Base-by-base conservation (phyloP, 2,888 invertebrate species). In the Himalopsyche japonica region DNA sequence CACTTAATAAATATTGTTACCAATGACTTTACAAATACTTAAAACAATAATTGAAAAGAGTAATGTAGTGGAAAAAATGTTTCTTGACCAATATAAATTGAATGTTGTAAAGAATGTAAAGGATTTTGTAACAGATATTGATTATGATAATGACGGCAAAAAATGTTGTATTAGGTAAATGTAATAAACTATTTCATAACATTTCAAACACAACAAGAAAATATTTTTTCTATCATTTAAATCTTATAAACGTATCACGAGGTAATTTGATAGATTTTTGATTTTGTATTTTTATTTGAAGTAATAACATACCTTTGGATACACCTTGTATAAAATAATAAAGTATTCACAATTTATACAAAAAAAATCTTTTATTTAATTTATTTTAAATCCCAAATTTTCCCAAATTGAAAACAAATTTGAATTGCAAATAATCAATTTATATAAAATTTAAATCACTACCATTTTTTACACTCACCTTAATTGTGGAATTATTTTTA, bases 11-110 rank as follows among this genome's bases (percentile, higher is more conserved):
- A 70, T 43, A 43, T 30, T 70, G 10, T 70, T 70, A 70, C 70
- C 30, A 70, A 70, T 30, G 43, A 43, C 12, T 43, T 43, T 43
- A 70, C 27, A 70, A 70, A 70, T 70, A 77, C 43, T 15, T 30
- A 82, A 49, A 82, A 82, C 79, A 82, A 82, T 82, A 82, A 82
- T 82, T 37, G 79, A 47, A 78, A 82, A 70, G 64, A 78, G 64
- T 82, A 64, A 79, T 79, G 57, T 82, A 82, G 79, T 77, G 79
- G 43, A 82, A 79, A 82, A 43, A 79, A 34, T 82, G 77, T 78
- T 57, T 82, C 82, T 82, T 79, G 82, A 82, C 82, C 82, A 82
- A 82, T 78, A 43, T 27, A 37, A 82, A 30, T 30, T 27, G 79
- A 79, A 43, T 79, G 18, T 77, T 82, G 77, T 82, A 77, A 70